phyloP scores from a whole-genome alignment of 2,113 vertebrate genomes.

The Myanophis thanlyinensis region DNA sequence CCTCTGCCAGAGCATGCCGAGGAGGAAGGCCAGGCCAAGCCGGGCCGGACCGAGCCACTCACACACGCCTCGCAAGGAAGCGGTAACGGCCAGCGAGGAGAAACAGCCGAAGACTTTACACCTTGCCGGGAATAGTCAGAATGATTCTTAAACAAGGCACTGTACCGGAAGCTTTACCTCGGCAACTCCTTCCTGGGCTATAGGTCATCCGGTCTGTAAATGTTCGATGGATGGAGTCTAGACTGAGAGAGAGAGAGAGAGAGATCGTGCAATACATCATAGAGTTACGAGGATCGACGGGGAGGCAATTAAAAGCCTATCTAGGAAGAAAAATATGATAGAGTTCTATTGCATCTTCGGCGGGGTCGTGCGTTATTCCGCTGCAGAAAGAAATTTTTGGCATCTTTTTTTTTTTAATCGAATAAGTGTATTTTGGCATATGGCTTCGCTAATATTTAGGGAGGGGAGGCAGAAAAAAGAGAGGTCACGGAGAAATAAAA shows the following conservation, averaged over 20 bases:
- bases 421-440: background rate
- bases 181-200: background rate
- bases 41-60: background rate
- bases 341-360: background rate
- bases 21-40: background rate
- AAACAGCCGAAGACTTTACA: background rate
- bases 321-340: background rate
- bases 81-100: too few species aligned
- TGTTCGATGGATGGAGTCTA: background rate
- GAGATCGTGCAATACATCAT: accelerated
- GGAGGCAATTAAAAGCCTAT: background rate
- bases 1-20: conserved; percentile 35
- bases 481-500: background rate
- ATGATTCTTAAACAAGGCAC: background rate
- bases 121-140: too few species aligned
- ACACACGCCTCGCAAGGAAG: background rate
- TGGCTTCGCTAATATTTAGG: background rate
- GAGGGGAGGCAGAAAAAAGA: background rate
- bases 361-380: background rate
- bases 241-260: too few species aligned
- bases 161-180: background rate
- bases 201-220: background rate
- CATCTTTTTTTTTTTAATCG: background rate
- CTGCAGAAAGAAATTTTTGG: background rate
- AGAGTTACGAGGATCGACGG: background rate